Conservation (phyloP, 2,113 vertebrate genomes). For the Misgurnus mizolepis region DNA sequence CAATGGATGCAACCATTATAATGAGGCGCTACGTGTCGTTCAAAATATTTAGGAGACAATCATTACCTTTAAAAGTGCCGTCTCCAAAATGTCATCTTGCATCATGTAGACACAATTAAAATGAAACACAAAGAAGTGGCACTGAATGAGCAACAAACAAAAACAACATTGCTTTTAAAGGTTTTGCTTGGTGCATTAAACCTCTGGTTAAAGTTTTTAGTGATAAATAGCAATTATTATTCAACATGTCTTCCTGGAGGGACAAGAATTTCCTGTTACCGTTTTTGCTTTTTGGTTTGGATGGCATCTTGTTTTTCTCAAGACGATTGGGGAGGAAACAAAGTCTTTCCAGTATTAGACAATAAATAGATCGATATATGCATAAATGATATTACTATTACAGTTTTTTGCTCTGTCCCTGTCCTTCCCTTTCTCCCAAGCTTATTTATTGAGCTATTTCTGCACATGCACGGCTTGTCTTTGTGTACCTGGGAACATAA, state of each 20-base stretch:
- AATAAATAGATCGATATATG: neutral
- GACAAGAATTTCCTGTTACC: constrained; percentile 1
- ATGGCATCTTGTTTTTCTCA: neutral
- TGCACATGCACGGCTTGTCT: neutral
- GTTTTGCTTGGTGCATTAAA: neutral
- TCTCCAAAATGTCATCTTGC: too few relatives aligned
- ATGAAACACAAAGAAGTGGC: neutral
- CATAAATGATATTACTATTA: neutral
- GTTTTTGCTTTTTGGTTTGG: neutral
- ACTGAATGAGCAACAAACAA: neutral
- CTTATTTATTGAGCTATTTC: constrained; percentile 2
- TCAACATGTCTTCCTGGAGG: neutral
- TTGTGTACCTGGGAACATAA: neutral
- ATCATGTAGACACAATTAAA: too few relatives aligned
- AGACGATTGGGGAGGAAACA: neutral
- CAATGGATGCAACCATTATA: too few relatives aligned
- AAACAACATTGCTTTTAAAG: neutral
- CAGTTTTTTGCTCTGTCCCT: neutral
- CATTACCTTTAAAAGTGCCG: too few relatives aligned
- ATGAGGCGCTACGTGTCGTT: too few relatives aligned
- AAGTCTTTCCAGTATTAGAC: neutral
- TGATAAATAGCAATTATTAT: constrained; percentile 1
- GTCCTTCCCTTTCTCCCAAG: neutral
- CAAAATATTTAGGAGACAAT: too few relatives aligned
- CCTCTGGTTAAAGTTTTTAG: neutral